These are phyloP conservation scores for Heliconius melpomene DNA, from an alignment of 1,140 invertebrate genomes.

Conservation along the genomic window DNA sequence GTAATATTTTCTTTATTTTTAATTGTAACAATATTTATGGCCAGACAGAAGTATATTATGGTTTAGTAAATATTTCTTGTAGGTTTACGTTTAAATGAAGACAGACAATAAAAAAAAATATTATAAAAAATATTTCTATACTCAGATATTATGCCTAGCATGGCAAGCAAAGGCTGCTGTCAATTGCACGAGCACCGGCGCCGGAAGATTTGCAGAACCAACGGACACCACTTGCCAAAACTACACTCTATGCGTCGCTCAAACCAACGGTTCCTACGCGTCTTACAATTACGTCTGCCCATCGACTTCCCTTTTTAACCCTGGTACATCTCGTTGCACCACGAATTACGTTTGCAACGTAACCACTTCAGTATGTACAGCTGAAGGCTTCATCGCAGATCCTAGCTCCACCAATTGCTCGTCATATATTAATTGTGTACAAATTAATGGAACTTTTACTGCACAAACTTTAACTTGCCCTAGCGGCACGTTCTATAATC, in stretches of 20 bases:
- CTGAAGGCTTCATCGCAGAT: conserved; percentile 53
- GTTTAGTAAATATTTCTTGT: too few species aligned
- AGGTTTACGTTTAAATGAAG: too few species aligned
- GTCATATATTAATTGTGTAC: conserved; percentile 52
- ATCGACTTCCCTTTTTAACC: conserved; percentile 56
- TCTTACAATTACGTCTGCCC: conserved; percentile 60
- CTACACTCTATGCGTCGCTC: conserved; percentile 55
- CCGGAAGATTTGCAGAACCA: conserved; percentile 48
- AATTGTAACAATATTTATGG: too few species aligned
- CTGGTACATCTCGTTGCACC: conserved; percentile 43
- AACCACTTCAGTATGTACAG: conserved; percentile 47
- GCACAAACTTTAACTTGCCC: conserved; percentile 51
- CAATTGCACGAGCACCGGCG: conserved; percentile 50
- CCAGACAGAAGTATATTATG: too few species aligned
- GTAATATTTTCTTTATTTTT: too few species aligned
- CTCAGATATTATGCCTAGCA: conserved; percentile 43
- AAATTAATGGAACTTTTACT: conserved; percentile 46
- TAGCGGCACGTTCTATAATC: conserved; percentile 47
- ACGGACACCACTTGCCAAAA: conserved; percentile 56
- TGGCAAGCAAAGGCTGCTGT: conserved; percentile 48
- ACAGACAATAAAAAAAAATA: neutral
- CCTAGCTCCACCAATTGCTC: conserved; percentile 51
- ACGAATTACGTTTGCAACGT: conserved; percentile 43
- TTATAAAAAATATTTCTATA: conserved; percentile 18
- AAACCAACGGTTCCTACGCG: conserved; percentile 33